A percentile compares a stretch with the other conserved stretches of the same genome.
Evolutionary conservation across 2,888 invertebrate species (phyloP).

Genomic region (Archips crataeganus): DNA sequence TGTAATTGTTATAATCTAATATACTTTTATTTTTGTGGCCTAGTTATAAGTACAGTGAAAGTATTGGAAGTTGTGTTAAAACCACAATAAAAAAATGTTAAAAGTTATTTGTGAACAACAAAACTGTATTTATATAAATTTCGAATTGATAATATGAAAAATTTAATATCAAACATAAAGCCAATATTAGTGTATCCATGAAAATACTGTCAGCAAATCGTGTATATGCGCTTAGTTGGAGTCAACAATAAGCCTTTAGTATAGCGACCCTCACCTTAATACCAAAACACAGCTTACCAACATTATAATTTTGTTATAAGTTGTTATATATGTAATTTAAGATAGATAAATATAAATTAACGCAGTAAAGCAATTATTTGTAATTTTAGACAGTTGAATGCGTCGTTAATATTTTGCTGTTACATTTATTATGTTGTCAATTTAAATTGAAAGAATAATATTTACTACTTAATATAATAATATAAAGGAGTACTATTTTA

Average conservation of each 20-base stretch:
- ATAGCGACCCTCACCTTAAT: slow-evolving; percentile 84
- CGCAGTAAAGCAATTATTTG: slow-evolving; percentile 73
- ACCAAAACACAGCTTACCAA: slow-evolving; percentile 86
- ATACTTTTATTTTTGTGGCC: slow-evolving; percentile 66
- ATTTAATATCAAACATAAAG: slow-evolving; percentile 10
- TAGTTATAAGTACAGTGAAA: slow-evolving; percentile 55
- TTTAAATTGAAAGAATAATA: slow-evolving; percentile 67
- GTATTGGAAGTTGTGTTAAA: slow-evolving; percentile 63
- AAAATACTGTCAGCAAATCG: slow-evolving; percentile 7
- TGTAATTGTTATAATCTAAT: slow-evolving; percentile 45
- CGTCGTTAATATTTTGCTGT: slow-evolving; percentile 80
- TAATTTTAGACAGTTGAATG: slow-evolving; percentile 67
- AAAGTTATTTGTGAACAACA: slow-evolving; percentile 25
- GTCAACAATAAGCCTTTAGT: slow-evolving; percentile 64
- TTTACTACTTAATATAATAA: slow-evolving; percentile 60
- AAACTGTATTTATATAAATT: slow-evolving; percentile 35
- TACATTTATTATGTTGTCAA: slow-evolving; percentile 77
- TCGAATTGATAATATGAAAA: slow-evolving; percentile 7
- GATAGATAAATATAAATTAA: slow-evolving; percentile 75
- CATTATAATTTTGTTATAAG: slow-evolving; percentile 81
- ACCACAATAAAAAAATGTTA: slow-evolving; percentile 47
- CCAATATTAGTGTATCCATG: background rate
- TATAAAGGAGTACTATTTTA: slow-evolving; percentile 63
- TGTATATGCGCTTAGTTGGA: slow-evolving; percentile 22
- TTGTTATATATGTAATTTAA: slow-evolving; percentile 80